These are phyloP conservation scores for Zaprionus capensis DNA, from an alignment of 1,140 invertebrate species.

Conservation along the genomic window DNA sequence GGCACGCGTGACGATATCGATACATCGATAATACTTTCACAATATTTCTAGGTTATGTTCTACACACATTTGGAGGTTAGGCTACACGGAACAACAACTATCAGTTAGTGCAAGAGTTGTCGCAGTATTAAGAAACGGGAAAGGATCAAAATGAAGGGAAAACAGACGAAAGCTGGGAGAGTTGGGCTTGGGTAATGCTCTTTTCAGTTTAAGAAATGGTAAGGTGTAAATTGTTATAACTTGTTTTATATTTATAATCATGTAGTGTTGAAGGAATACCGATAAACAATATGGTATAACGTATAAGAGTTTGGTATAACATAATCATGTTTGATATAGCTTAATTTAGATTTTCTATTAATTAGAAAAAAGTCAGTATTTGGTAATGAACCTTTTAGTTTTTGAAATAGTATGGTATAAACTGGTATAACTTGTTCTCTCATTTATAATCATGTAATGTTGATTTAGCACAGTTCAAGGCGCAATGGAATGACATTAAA, in stretches of 20 bases:
- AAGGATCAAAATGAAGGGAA: not conserved
- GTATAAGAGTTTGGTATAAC: not conserved
- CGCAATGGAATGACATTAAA: no score
- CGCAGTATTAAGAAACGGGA: not conserved
- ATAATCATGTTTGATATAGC: not conserved
- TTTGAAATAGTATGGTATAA: no score
- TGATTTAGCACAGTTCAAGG: no score
- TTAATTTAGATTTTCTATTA: not conserved
- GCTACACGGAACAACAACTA: not conserved
- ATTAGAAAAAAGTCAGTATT: not conserved
- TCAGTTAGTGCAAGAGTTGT: not conserved
- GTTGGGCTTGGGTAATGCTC: not conserved
- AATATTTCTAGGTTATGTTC: not conserved
- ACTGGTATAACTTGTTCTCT: no score
- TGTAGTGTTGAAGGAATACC: no score
- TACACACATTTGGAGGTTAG: not conserved
- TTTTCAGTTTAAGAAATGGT: not conserved
- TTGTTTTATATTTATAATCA: no score
- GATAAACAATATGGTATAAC: not conserved
- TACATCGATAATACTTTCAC: not conserved
- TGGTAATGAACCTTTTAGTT: no score
- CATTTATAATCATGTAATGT: no score
- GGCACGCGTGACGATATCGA: constrained; percentile 5
- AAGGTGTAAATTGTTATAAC: no score
- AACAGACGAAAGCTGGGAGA: not conserved